Conservation (phyloP, 2,113 vertebrate genomes). For the Leucoraja erinaceus region DNA sequence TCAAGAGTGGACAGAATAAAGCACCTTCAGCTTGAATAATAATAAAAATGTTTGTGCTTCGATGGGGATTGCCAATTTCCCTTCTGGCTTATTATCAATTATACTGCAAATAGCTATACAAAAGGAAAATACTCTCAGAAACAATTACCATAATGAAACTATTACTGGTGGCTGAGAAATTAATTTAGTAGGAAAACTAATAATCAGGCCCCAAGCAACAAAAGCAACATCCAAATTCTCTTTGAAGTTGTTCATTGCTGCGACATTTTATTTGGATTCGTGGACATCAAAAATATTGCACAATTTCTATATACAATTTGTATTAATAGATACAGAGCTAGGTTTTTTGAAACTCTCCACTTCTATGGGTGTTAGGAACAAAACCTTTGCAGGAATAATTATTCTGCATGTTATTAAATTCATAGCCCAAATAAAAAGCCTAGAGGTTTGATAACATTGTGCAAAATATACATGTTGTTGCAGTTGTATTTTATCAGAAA, state of each 20-base stretch:
- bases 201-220: neutral
- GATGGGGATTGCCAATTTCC: neutral
- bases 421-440: neutral
- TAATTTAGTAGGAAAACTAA: neutral
- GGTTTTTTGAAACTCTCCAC: neutral
- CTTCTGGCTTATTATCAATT: conserved; percentile 7
- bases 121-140: conserved; percentile 7
- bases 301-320: neutral
- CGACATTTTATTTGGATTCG: neutral
- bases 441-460: too few relatives aligned
- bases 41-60: neutral
- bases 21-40: neutral
- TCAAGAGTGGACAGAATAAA: neutral
- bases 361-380: neutral
- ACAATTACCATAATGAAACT: neutral
- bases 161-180: neutral
- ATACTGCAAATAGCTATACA: neutral
- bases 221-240: neutral
- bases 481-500: too few relatives aligned
- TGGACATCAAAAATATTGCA: neutral
- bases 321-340: neutral
- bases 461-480: too few relatives aligned
- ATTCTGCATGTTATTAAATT: neutral
- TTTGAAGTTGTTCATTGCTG: neutral
- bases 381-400: neutral